Conservation (phyloP, 2,113 vertebrate species). For the Burhinus bistriatus region DNA sequence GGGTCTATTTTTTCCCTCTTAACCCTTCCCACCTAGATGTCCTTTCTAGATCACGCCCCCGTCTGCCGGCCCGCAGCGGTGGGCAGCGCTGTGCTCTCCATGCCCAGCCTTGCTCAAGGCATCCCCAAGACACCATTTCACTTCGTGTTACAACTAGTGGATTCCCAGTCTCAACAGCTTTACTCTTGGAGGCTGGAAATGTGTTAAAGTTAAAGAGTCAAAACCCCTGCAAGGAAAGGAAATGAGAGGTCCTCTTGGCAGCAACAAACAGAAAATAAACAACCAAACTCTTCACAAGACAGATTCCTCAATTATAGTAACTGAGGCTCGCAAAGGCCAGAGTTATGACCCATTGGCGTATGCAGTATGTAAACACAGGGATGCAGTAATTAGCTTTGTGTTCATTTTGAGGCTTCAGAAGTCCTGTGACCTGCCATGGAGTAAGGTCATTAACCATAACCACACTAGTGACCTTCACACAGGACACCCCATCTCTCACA, state of each 20-base stretch:
- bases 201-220: slow-evolving; percentile 64
- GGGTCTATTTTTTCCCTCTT: neutral
- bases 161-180: neutral
- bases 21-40: neutral
- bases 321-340: slow-evolving; percentile 44
- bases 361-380: slow-evolving; percentile 89
- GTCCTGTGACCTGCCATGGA: slow-evolving; percentile 77
- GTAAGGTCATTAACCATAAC: slow-evolving; percentile 83
- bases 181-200: slow-evolving; percentile 25
- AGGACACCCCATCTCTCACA: slow-evolving; percentile 47
- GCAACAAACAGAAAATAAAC: slow-evolving; percentile 78
- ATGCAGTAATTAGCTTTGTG: slow-evolving; percentile 87
- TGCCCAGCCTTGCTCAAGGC: neutral
- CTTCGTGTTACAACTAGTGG: neutral
- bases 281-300: slow-evolving; percentile 64
- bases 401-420: slow-evolving; percentile 80
- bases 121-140: neutral
- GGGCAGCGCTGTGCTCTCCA: fast-evolving
- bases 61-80: fast-evolving
- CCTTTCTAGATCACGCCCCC: neutral
- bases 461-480: slow-evolving; percentile 74
- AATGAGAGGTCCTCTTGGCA: slow-evolving; percentile 69
- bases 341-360: slow-evolving; percentile 83
- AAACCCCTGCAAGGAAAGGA: slow-evolving; percentile 50
- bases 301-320: slow-evolving; percentile 71